Evolutionary conservation across 1,140 invertebrate species (phyloP).

Genomic region (Drosophila sucinea): DNA sequence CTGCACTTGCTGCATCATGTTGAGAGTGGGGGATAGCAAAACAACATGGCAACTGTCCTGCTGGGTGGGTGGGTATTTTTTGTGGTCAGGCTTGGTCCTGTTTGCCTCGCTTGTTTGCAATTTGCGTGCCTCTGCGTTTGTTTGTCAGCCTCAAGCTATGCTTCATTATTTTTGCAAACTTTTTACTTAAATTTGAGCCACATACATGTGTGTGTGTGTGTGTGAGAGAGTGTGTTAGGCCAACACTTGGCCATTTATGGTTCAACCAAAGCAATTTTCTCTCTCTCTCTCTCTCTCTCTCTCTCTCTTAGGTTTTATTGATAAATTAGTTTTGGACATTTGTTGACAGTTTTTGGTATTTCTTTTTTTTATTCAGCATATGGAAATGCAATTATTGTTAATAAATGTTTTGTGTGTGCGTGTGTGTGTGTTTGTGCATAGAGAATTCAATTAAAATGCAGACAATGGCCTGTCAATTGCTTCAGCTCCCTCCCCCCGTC

Average conservation of each 20-base stretch:
- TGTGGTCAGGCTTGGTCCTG: constrained; percentile 19
- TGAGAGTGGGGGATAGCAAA: not conserved
- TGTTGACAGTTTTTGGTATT: constrained; percentile 53
- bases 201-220: not conserved
- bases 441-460: constrained; percentile 74
- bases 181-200: constrained; percentile 52
- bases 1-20: constrained; percentile 4
- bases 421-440: constrained; percentile 35
- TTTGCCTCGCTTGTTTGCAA: constrained; percentile 23
- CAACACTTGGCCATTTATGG: constrained; percentile 60
- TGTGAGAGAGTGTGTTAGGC: constrained; percentile 36
- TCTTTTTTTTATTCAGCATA: constrained; percentile 34
- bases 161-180: constrained; percentile 80
- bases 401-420: constrained; percentile 57
- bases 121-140: constrained; percentile 21
- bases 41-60: constrained; percentile 1
- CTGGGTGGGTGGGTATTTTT: not conserved
- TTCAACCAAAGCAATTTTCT: constrained; percentile 49
- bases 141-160: constrained; percentile 59
- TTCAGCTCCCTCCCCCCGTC: constrained; percentile 3
- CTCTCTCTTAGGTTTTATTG: constrained; percentile 50
- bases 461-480: constrained; percentile 69
- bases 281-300: constrained; percentile 28
- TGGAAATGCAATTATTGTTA: constrained; percentile 78
- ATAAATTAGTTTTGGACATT: constrained; percentile 78